Base-by-base conservation (phyloP, 2,797 vertebrate genomes). In the Chaetophractus vellerosus region DNA sequence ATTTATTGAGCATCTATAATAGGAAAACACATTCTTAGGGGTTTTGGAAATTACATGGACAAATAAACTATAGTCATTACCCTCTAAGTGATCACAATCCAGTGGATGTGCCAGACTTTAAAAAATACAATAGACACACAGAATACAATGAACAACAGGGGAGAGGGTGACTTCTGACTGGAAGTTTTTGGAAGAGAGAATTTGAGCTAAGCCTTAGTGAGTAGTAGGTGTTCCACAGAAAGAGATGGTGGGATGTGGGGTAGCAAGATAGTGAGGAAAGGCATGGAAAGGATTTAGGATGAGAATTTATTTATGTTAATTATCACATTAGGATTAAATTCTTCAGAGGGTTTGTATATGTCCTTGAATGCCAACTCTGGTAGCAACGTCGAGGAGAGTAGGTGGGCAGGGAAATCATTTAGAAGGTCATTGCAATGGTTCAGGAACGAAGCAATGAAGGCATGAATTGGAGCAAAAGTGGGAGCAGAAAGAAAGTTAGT, bases 221-320 rank as follows among this genome's bases (percentile, higher is more conserved):
- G 33, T 38, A 81, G 36, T 68, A 31, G 50, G 50, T 41, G 19
- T 86, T 79, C 14, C 63, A 57, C 76, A 92, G 76, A 33, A 57
- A 82, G 79, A 78, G 61, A 74, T 18, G 48, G n/a, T 55, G 63
- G 63, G 21, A 61, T 31, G n/a, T 55, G 63, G 63, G 21, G 63
- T 31, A 63, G 74, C 69, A 93, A 93, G 75, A 90, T 15, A 24
- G 16, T n/a, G 55, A 89, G 38, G 48, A 74, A 88, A 86, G 69
- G 45, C 52, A 86, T 1, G 87, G 64, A 71, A 68, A 82, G 14
- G 21, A 33, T 48, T 19, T 3, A 64, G 16, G 41, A 64, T 45
- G 86, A 36, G 41, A 91, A 55, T 80, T 68, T 63, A 55, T 80
- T 68, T 63, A 63, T 63, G 21, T 41, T 81, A 78, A 14, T 28